These are phyloP conservation scores for Scaptomyza caliginosa DNA, from an alignment of 2,888 invertebrate species.

Conservation along the genomic window DNA sequence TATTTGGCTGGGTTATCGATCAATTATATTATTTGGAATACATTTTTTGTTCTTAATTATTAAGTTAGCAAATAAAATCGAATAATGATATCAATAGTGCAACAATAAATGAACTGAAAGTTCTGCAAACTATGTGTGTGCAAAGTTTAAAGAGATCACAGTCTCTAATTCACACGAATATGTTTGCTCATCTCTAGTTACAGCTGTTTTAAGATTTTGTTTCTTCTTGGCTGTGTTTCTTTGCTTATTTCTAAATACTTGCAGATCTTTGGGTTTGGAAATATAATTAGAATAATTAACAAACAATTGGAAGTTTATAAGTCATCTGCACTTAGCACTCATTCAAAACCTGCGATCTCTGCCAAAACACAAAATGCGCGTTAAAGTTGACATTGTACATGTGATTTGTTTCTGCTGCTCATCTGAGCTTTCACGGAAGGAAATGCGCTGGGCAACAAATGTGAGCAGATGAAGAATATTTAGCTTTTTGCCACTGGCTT, in stretches of 20 bases:
- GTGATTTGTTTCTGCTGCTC: slow-evolving; percentile 96
- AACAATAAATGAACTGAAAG: neutral
- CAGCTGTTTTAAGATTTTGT: neutral
- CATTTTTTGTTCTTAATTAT: neutral
- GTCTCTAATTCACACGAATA: neutral
- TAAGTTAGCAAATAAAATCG: neutral
- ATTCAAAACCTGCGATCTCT: slow-evolving; percentile 56
- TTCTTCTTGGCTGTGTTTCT: neutral
- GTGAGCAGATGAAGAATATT: slow-evolving; percentile 94
- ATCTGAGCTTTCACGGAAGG: slow-evolving; percentile 95
- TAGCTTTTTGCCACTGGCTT: slow-evolving; percentile 88
- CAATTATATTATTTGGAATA: neutral
- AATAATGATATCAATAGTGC: neutral
- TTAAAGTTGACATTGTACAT: slow-evolving; percentile 96
- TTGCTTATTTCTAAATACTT: neutral
- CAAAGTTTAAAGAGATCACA: neutral
- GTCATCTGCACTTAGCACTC: neutral
- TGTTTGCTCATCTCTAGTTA: neutral
- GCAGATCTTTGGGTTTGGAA: neutral
- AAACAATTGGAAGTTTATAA: neutral
- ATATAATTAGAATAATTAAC: neutral
- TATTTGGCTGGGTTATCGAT: neutral
- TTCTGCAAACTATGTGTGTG: neutral
- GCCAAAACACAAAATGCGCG: slow-evolving; percentile 89
- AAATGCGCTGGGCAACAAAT: slow-evolving; percentile 92